phyloP scores from a whole-genome alignment of 2,797 vertebrate species.

The Otolemur crassicaudatus region DNA sequence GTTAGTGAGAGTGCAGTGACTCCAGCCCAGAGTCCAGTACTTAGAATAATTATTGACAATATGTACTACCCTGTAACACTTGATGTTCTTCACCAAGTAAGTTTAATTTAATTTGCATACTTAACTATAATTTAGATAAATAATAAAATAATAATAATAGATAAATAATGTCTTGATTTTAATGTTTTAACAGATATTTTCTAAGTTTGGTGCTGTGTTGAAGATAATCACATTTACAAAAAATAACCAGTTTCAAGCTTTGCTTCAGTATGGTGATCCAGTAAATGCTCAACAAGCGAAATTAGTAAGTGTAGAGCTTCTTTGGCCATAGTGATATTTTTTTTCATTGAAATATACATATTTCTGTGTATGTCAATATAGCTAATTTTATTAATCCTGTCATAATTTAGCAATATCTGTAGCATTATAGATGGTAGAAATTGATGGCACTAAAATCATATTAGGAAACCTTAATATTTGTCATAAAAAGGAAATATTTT shows the following conservation, averaged over 20 bases:
- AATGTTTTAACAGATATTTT: slow-evolving; percentile 94
- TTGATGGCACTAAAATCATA: not conserved
- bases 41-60: slow-evolving; percentile 98
- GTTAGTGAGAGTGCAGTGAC: slow-evolving; percentile 94
- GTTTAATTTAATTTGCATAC: slow-evolving; percentile 57
- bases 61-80: slow-evolving; percentile 99
- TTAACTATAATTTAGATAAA: not conserved
- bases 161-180: slow-evolving; percentile 40
- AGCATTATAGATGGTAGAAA: not conserved
- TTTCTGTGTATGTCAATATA: not conserved
- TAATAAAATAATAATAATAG: slow-evolving; percentile 25
- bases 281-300: slow-evolving; percentile 97
- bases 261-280: slow-evolving; percentile 97
- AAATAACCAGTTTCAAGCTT: slow-evolving; percentile 99
- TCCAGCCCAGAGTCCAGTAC: slow-evolving; percentile 95
- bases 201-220: slow-evolving; percentile 98
- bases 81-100: slow-evolving; percentile 98
- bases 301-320: slow-evolving; percentile 90
- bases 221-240: slow-evolving; percentile 99
- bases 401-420: not conserved
- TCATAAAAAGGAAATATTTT: not conserved
- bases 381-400: not conserved
- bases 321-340: slow-evolving; percentile 31
- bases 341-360: not conserved
- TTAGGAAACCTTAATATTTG: not conserved